Base-by-base conservation (phyloP, 2,888 invertebrate genomes). In the Branchipolynoe longqiensis region DNA sequence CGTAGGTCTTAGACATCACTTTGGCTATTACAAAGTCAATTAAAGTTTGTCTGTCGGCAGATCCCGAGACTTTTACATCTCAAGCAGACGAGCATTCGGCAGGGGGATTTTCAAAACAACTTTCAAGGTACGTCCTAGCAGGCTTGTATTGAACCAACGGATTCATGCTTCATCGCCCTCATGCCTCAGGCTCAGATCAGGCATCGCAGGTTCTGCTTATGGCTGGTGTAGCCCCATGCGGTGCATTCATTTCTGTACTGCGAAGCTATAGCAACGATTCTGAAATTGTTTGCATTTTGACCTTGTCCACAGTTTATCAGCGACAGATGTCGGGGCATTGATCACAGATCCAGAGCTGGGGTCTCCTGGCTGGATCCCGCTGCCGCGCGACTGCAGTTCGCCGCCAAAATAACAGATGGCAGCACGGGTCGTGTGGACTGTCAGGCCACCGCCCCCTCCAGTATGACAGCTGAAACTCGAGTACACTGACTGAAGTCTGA, bases 301-400 rank as follows among this genome's bases (percentile, higher is more conserved):
- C 78, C 78, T 78, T 78, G 78, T 78, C 4, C 48, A 6, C 41
- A 54, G 54, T 78, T 48, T 48, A 48, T 78, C 54, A 25, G 48
- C 12, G 41, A 40, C 78, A 78, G 78, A 78, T 78, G 78, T 78
- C 78, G 31, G 41, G 28, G 18, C 78, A 78, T 78, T 78, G 78
- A 78, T 78, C 41, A 69, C 36, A 33, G 78, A 12, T 33, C 48
- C 41, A 48, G 54, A 78, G 41, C 78, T 14, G 62, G 41, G 78
- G 69, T 69, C 69, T 38, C 33, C 12, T 38, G 36, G 36, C 38
- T 69, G 78, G 78, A 78, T 78, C 78, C 78, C 28, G 18, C 31
- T 28, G 48, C 48, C 78, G 8, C 48, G 41, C 25, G 25, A 1
- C 28, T 48, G 69, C 48, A 25, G 78, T 78, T 78, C 1, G 78